A percentile compares a stretch with the other conserved stretches of the same genome.
Evolutionary conservation across 1,140 invertebrate species (phyloP).

Genomic region (Temnothorax longispinosus): DNA sequence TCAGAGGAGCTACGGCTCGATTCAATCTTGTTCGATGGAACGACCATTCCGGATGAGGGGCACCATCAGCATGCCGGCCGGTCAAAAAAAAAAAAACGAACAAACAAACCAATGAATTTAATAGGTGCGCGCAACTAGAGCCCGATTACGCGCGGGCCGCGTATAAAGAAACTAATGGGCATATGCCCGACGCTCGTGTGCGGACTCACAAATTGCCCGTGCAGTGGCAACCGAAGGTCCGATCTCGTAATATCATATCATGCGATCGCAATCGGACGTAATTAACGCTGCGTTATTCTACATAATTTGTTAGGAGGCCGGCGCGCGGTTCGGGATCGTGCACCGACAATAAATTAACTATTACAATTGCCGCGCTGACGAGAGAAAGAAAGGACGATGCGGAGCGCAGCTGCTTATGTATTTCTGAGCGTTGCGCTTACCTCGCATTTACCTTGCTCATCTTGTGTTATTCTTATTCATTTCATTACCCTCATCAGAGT

Average conservation of each 20-base stretch:
- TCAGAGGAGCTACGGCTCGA: constrained; percentile 31
- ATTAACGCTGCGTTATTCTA: constrained; percentile 70
- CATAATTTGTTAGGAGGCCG: constrained; percentile 63
- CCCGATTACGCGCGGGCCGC: constrained; percentile 61
- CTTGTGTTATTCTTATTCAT: background rate
- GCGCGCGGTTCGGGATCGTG: constrained; percentile 5
- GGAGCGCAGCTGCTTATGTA: background rate
- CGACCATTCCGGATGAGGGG: constrained; percentile 3
- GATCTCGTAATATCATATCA: constrained; percentile 64
- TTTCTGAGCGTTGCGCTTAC: background rate
- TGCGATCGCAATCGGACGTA: constrained; percentile 60
- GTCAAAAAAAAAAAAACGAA: constrained; percentile 59
- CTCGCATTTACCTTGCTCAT: background rate
- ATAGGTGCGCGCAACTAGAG: constrained; percentile 64
- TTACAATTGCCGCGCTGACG: constrained; percentile 15
- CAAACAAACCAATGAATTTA: constrained; percentile 58
- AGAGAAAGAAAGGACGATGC: constrained; percentile 20
- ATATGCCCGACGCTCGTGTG: constrained; percentile 3
- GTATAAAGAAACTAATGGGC: constrained; percentile 67
- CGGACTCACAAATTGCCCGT: constrained; percentile 62
- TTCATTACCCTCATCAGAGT: background rate
- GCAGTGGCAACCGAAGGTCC: constrained; percentile 30
- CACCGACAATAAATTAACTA: constrained; percentile 30
- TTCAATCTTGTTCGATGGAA: constrained; percentile 51
- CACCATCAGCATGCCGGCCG: background rate